Conservation (phyloP, 2,113 vertebrate species). For the Campylomormyrus numenius region DNA sequence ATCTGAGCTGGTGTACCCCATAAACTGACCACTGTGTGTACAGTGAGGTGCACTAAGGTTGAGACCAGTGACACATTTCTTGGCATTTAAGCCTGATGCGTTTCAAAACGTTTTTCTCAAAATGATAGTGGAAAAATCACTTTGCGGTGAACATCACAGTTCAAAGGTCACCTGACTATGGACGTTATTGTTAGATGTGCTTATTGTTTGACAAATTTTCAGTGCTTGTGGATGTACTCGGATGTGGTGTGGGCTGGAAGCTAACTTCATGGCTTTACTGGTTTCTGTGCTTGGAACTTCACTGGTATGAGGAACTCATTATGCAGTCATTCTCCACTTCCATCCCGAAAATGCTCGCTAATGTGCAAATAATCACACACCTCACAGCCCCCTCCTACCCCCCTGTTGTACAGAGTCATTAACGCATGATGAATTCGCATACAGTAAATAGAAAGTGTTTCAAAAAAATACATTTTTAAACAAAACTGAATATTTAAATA, state of each 20-base stretch:
- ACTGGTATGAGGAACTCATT: background rate
- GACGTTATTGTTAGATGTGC: background rate
- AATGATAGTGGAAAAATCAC: background rate
- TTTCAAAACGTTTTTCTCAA: background rate
- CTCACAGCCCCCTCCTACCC: background rate
- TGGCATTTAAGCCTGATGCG: background rate
- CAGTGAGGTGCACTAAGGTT: background rate
- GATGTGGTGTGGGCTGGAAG: background rate
- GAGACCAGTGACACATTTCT: background rate
- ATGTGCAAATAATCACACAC: background rate
- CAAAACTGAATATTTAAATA: slow-evolving; percentile 29
- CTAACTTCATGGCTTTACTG: background rate
- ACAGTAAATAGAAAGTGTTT: background rate
- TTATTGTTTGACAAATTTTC: background rate
- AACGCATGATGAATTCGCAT: slow-evolving; percentile 40
- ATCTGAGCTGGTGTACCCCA: background rate
- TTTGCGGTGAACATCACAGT: background rate
- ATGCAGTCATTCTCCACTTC: background rate
- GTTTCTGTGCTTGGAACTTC: background rate
- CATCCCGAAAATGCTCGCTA: background rate
- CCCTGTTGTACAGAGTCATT: slow-evolving; percentile 45
- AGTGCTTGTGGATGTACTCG: background rate
- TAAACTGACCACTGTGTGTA: background rate
- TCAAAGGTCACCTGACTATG: background rate
- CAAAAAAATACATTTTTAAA: slow-evolving; percentile 25